phyloP scores from a whole-genome alignment of 1,140 invertebrate species.

The Polypedilum pembai region DNA sequence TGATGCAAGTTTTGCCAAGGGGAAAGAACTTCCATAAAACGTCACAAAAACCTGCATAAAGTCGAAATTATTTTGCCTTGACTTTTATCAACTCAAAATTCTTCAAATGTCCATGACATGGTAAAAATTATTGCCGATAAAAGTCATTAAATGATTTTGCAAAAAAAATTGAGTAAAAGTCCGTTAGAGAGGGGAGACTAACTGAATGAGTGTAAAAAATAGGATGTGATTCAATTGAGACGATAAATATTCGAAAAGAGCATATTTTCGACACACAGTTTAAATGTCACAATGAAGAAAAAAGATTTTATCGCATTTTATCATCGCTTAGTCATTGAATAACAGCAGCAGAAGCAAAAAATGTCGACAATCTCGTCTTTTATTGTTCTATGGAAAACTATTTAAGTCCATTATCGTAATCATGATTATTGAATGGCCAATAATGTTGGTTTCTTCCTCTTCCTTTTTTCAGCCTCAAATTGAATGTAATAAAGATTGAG shows the following conservation, averaged over 20 bases:
- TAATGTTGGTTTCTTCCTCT: neutral
- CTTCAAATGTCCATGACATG: too few relatives aligned
- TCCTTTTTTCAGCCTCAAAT: neutral
- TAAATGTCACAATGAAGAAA: conserved; percentile 5
- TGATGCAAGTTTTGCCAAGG: too few relatives aligned
- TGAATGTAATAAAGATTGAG: conserved; percentile 13
- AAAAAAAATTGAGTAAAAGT: neutral
- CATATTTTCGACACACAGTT: conserved; percentile 6
- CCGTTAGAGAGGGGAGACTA: neutral
- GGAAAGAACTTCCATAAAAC: too few relatives aligned
- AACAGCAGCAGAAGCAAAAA: neutral
- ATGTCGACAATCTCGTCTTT: neutral
- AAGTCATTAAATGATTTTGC: neutral
- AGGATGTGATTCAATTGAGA: neutral
- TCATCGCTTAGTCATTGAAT: neutral
- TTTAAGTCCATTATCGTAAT: neutral
- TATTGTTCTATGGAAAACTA: neutral
- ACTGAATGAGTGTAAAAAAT: too few relatives aligned
- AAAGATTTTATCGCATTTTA: conserved; percentile 7
- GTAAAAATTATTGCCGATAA: too few relatives aligned
- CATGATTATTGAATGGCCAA: neutral
- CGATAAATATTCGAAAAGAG: neutral
- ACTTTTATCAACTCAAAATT: too few relatives aligned
- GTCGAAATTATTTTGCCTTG: too few relatives aligned
- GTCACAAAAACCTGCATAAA: too few relatives aligned